phyloP scores from a whole-genome alignment of 2,797 vertebrate genomes.

The Heterohyrax brucei region DNA sequence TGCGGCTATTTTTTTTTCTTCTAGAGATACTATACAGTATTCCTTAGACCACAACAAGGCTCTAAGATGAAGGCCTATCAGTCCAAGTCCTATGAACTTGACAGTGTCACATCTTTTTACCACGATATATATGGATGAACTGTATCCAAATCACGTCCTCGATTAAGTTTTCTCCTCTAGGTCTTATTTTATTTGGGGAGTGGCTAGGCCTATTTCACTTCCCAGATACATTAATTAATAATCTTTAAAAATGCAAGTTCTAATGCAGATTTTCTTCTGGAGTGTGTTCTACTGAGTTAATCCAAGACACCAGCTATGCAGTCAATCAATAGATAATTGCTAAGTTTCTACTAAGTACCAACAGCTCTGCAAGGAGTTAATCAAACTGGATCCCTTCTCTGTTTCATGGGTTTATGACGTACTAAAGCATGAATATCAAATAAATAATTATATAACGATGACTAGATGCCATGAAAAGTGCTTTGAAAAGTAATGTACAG shows the following conservation, averaged over 20 bases:
- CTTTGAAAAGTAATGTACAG: conserved; percentile 1
- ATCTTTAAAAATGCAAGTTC: background rate
- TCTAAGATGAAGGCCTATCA: background rate
- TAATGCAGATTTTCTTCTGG: background rate
- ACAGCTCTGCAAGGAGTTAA: background rate
- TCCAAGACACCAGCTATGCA: background rate
- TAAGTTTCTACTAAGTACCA: background rate
- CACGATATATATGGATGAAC: background rate
- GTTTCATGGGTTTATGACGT: background rate
- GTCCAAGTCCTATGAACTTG: background rate
- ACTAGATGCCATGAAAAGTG: background rate
- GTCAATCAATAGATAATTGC: conserved; percentile 17
- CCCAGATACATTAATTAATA: conserved; percentile 1
- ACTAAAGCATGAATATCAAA: background rate
- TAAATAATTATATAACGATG: background rate
- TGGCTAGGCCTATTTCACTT: background rate
- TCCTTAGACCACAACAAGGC: background rate
- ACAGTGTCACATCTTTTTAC: background rate
- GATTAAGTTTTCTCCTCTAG: background rate
- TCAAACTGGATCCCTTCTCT: background rate
- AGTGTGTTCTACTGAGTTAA: conserved; percentile 11
- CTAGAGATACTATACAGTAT: background rate
- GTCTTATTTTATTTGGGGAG: conserved; percentile 19
- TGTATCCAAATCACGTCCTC: background rate
- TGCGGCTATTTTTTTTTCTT: background rate